A percentile compares a stretch with the other conserved stretches of the same genome.
Conservation (phyloP, 2,888 invertebrate genomes). For the Pemphredon lugubris region DNA sequence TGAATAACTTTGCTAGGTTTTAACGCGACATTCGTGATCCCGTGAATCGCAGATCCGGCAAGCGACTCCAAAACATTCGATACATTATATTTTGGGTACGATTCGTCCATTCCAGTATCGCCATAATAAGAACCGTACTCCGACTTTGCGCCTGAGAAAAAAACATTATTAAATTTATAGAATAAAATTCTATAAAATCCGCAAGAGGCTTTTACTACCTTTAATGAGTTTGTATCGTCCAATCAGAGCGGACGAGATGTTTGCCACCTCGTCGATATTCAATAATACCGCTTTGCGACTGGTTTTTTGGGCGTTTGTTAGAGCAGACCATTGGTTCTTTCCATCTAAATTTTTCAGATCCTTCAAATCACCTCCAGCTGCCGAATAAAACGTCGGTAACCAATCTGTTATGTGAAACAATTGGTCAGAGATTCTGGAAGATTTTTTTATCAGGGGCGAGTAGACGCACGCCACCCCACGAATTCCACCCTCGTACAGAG, state of each 20-base stretch:
- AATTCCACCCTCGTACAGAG: slow-evolving; percentile 93
- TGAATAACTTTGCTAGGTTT: slow-evolving; percentile 30
- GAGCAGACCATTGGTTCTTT: slow-evolving; percentile 78
- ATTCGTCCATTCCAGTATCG: slow-evolving; percentile 55
- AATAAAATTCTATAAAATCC: no score
- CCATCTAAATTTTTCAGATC: slow-evolving; percentile 82
- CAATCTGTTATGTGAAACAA: slow-evolving; percentile 92
- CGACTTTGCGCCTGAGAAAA: slow-evolving; percentile 52
- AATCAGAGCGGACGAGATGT: slow-evolving; percentile 58
- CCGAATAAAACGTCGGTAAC: slow-evolving; percentile 87
- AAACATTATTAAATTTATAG: background rate
- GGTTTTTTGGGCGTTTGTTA: slow-evolving; percentile 69
- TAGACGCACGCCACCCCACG: slow-evolving; percentile 90
- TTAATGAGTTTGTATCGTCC: slow-evolving; percentile 71
- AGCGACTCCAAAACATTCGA: slow-evolving; percentile 60
- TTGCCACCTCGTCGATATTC: slow-evolving; percentile 86
- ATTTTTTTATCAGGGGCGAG: slow-evolving; percentile 84
- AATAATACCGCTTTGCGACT: slow-evolving; percentile 86
- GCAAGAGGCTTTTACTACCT: no score
- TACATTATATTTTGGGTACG: slow-evolving; percentile 66
- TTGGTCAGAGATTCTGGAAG: slow-evolving; percentile 83
- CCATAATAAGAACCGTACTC: slow-evolving; percentile 65
- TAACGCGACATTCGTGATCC: slow-evolving; percentile 20
- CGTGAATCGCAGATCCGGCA: slow-evolving; percentile 62
- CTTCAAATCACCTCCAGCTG: slow-evolving; percentile 74